Evolutionary conservation across 2,113 vertebrate species (phyloP).

Genomic region (Bos taurus): DNA sequence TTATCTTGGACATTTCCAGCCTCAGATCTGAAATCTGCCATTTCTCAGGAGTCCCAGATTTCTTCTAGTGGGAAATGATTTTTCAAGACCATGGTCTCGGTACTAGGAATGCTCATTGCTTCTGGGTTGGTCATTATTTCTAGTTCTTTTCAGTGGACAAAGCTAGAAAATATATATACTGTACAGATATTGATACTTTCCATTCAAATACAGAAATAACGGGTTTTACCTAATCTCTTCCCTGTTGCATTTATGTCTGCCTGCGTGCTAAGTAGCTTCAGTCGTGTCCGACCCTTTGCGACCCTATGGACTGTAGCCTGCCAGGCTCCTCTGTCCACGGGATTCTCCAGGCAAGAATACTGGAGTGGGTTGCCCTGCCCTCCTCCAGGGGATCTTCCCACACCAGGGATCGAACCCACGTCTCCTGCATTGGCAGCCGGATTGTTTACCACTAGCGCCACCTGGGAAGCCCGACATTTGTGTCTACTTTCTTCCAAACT

Average conservation of each 20-base stretch:
- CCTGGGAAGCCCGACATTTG: background rate
- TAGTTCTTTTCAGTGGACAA: background rate
- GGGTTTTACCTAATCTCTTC: background rate
- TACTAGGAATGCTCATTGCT: background rate
- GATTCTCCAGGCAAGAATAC: background rate
- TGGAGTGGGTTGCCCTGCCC: background rate
- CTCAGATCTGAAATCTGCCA: background rate
- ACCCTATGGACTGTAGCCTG: background rate
- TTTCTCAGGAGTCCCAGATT: background rate
- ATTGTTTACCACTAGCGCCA: background rate
- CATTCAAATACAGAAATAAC: background rate
- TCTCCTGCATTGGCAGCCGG: background rate
- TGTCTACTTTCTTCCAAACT: background rate
- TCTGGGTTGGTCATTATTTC: background rate
- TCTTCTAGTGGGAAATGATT: background rate
- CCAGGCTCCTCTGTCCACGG: background rate
- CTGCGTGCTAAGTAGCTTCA: background rate
- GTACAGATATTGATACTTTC: background rate
- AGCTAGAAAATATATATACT: background rate
- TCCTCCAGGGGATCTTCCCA: background rate
- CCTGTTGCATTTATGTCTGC: background rate
- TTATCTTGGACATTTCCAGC: background rate
- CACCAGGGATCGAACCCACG: background rate
- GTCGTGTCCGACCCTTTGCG: background rate
- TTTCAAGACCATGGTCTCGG: background rate